Percentiles rank a stretch among this genome's conserved stretches.
Evolutionary conservation across 2,888 invertebrate species (phyloP).

Genomic region (Taenaris catops): DNA sequence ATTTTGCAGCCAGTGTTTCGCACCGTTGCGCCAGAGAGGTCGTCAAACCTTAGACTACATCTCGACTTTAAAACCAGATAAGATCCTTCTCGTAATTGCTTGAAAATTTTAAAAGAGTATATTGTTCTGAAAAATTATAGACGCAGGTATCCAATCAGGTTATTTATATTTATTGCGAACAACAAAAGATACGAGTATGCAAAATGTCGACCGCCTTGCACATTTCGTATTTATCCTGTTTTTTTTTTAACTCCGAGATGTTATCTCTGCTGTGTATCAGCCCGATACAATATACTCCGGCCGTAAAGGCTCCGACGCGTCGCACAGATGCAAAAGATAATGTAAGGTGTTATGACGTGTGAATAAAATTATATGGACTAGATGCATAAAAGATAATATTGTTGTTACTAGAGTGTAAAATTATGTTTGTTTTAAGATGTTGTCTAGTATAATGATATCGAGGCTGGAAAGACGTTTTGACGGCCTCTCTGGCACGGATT

Average conservation of each 20-base stretch:
- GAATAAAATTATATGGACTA: conserved; percentile 34
- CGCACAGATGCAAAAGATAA: conserved; percentile 51
- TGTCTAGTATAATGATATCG: conserved; percentile 7
- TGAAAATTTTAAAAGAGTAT: too few relatives aligned
- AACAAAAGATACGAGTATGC: conserved; percentile 20
- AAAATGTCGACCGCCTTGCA: conserved; percentile 14
- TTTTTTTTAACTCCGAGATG: conserved; percentile 32
- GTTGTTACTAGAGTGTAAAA: conserved; percentile 20
- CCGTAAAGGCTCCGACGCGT: conserved; percentile 40
- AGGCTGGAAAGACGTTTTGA: too few relatives aligned
- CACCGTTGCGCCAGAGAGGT: too few relatives aligned
- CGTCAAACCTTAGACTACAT: too few relatives aligned
- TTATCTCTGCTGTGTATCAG: conserved; percentile 38
- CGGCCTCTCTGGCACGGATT: too few relatives aligned
- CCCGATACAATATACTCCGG: conserved; percentile 41
- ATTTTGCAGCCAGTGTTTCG: too few relatives aligned
- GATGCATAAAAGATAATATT: conserved; percentile 17
- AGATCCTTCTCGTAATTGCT: too few relatives aligned
- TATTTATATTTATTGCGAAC: too few relatives aligned
- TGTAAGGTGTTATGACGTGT: conserved; percentile 56
- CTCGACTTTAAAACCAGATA: too few relatives aligned
- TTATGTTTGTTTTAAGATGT: conserved; percentile 8
- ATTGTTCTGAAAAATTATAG: too few relatives aligned
- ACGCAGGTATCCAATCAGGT: too few relatives aligned
- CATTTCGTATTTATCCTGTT: conserved; percentile 36